Conservation (phyloP, 2,113 vertebrate species). For the Elgaria multicarinata region DNA sequence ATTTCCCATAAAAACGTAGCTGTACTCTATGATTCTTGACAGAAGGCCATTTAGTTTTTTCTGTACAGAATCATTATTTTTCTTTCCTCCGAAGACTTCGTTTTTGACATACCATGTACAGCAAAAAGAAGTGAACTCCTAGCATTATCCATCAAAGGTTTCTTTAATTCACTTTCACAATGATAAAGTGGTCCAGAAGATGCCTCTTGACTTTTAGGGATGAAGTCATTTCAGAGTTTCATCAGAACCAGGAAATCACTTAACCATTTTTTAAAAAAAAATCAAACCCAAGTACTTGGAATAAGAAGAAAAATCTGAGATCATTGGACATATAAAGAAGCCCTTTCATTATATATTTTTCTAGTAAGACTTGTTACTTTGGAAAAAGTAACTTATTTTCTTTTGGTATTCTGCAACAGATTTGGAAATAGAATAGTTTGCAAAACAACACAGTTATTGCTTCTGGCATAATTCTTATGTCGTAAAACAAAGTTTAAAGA, state of each 20-base stretch:
- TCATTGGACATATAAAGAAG: neutral
- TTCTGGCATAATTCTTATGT: neutral
- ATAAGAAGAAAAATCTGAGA: neutral
- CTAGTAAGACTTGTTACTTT: constrained; percentile 19
- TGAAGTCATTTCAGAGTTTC: constrained; percentile 46
- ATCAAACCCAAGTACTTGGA: neutral
- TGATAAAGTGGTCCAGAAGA: constrained; percentile 42
- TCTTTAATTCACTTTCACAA: constrained; percentile 40
- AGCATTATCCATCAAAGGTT: constrained; percentile 27
- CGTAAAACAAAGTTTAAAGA: neutral
- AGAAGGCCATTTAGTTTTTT: constrained; percentile 25
- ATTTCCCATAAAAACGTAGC: constrained; percentile 20
- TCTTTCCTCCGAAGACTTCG: constrained; percentile 25
- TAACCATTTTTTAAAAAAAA: constrained; percentile 8
- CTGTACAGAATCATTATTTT: constrained; percentile 42
- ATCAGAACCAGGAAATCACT: constrained; percentile 31
- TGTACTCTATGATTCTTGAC: constrained; percentile 18
- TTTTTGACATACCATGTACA: constrained; percentile 15
- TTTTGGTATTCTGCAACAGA: neutral
- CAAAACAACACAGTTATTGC: neutral
- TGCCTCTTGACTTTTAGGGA: constrained; percentile 29
- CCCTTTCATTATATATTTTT: neutral
- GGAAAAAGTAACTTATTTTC: neutral
- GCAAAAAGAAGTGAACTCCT: constrained; percentile 7
- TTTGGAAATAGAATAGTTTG: neutral